These are phyloP conservation scores for Trichopria drosophilae DNA, from an alignment of 2,888 invertebrate genomes.

Conservation along the genomic window DNA sequence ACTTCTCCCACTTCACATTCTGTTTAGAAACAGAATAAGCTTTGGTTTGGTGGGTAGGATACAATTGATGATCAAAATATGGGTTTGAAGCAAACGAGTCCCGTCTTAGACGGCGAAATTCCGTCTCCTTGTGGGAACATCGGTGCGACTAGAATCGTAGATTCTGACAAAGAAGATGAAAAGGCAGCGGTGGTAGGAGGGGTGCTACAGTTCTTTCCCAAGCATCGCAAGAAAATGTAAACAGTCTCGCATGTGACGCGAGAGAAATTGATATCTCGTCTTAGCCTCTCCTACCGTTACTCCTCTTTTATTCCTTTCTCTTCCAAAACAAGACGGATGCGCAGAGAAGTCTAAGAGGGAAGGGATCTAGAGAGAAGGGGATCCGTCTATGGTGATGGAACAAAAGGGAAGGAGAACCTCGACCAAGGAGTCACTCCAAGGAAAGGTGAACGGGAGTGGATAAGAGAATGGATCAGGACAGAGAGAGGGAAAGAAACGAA, in stretches of 20 bases:
- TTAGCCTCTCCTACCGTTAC: not conserved
- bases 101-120: no score
- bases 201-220: no score
- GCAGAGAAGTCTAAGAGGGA: constrained; percentile 19
- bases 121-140: no score
- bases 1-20: no score
- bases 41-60: no score
- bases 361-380: constrained; percentile 11
- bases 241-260: constrained; percentile 15
- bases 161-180: no score
- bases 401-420: not conserved
- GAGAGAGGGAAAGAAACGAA: constrained; percentile 50
- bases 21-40: no score
- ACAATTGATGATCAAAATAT: no score
- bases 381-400: not conserved
- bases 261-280: constrained; percentile 32
- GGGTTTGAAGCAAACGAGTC: no score
- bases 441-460: constrained; percentile 44
- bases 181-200: no score
- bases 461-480: constrained; percentile 44
- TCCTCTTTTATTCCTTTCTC: constrained; percentile 31
- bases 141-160: no score
- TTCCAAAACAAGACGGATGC: constrained; percentile 24
- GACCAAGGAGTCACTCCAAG: not conserved
- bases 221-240: constrained; percentile 8